A percentile compares a stretch with the other conserved stretches of the same genome.
Evolutionary conservation across 2,113 vertebrate genomes (phyloP).

Genomic region (Chelonoidis abingdonii): DNA sequence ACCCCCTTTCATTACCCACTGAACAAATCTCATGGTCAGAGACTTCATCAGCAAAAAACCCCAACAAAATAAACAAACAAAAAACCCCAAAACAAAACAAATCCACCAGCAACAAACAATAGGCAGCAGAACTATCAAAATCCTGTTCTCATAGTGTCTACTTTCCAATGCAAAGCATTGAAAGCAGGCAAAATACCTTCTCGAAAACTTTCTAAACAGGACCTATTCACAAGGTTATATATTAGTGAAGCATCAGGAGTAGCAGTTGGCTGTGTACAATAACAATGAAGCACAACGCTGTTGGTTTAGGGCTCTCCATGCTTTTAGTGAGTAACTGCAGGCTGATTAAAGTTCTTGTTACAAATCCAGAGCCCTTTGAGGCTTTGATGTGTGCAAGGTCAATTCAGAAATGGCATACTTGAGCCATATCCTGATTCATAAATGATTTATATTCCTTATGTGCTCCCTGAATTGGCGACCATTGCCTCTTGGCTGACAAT

Average conservation of each 20-base stretch:
- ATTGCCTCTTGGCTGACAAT: neutral
- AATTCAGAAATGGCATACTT: neutral
- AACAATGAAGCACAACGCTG: neutral
- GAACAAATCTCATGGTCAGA: neutral
- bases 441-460: neutral
- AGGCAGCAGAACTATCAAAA: neutral
- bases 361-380: neutral
- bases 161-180: neutral
- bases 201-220: neutral
- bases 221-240: neutral
- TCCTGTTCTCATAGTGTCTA: neutral
- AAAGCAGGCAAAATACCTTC: neutral
- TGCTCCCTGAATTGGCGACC: neutral
- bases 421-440: neutral
- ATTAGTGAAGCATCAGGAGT: neutral
- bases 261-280: neutral
- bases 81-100: neutral
- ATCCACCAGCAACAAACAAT: neutral
- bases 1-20: neutral
- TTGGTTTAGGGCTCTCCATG: neutral
- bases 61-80: neutral
- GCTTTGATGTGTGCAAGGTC: neutral
- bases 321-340: neutral
- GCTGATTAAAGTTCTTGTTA: neutral
- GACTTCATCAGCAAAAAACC: neutral